A percentile compares a stretch with the other conserved stretches of the same genome.
phyloP scores from a whole-genome alignment of 1,140 invertebrate species.

The Rhagoletis pomonella region DNA sequence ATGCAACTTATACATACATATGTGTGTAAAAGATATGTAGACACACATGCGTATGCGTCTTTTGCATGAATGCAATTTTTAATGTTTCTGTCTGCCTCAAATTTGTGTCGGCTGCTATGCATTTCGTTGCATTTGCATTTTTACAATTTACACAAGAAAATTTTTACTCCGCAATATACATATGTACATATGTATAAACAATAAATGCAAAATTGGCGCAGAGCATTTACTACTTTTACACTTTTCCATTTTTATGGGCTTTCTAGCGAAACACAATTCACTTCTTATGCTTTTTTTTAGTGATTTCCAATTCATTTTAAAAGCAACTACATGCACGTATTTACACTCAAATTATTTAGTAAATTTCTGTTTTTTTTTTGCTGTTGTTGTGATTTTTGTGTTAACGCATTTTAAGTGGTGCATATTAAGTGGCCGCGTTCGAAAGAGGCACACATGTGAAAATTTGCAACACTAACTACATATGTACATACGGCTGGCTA shows the following conservation, averaged over 20 bases:
- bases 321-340: neutral
- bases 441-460: neutral
- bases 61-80: slow-evolving; percentile 38
- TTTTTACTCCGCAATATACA: neutral
- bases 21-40: neutral
- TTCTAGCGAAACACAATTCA: neutral
- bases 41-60: neutral
- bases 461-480: neutral
- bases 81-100: slow-evolving; percentile 18
- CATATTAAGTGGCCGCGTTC: slow-evolving; percentile 12
- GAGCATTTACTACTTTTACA: neutral
- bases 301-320: slow-evolving; percentile 32
- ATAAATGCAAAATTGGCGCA: neutral
- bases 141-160: neutral
- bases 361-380: neutral
- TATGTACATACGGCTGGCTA: neutral
- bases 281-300: slow-evolving; percentile 7
- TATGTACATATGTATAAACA: neutral
- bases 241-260: neutral
- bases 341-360: neutral
- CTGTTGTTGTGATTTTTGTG: neutral
- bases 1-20: neutral
- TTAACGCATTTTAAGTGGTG: slow-evolving; percentile 3
- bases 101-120: neutral
- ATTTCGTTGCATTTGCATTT: neutral